Conservation (phyloP, 1,140 invertebrate genomes). For the Leptestheria dahalacensis region DNA sequence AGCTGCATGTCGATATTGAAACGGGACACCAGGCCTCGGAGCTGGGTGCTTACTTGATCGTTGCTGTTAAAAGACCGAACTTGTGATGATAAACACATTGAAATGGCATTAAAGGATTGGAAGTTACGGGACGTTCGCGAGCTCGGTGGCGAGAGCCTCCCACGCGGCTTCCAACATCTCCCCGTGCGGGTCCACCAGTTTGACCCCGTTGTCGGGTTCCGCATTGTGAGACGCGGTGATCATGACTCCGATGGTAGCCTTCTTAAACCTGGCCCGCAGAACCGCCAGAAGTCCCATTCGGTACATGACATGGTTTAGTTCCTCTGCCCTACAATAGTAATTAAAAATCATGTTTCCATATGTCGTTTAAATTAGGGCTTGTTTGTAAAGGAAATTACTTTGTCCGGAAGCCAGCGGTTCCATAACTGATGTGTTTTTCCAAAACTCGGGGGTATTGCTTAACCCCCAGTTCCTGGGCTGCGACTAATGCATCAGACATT, state of each 20-base stretch:
- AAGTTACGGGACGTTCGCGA: slow-evolving; percentile 56
- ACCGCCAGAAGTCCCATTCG: slow-evolving; percentile 81
- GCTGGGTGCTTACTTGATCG: slow-evolving; percentile 29
- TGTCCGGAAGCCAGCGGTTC: slow-evolving; percentile 52
- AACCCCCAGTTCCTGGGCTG: background rate
- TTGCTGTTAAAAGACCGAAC: slow-evolving; percentile 6
- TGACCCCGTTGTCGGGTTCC: slow-evolving; percentile 90
- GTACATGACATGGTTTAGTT: slow-evolving; percentile 75
- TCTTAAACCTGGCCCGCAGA: slow-evolving; percentile 61
- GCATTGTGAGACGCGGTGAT: slow-evolving; percentile 98
- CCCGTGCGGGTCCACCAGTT: slow-evolving; percentile 85
- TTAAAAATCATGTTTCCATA: slow-evolving; percentile 1
- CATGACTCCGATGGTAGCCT: slow-evolving; percentile 78
- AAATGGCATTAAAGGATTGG: background rate
- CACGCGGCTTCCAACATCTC: slow-evolving; percentile 88
- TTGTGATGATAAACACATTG: background rate
- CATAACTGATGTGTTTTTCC: slow-evolving; percentile 38
- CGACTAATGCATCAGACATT: slow-evolving; percentile 6
- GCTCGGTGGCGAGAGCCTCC: slow-evolving; percentile 73
- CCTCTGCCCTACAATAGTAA: slow-evolving; percentile 48
- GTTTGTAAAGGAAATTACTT: slow-evolving; percentile 40
- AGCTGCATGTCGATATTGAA: slow-evolving; percentile 49
- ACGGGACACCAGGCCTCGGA: slow-evolving; percentile 37
- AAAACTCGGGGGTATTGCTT: slow-evolving; percentile 27
- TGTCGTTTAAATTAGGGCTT: background rate